Evolutionary conservation across 2,113 vertebrate genomes (phyloP), one percentile per base, ranked within the genome.

Genomic region (Dolichallabes microphthalmus): DNA sequence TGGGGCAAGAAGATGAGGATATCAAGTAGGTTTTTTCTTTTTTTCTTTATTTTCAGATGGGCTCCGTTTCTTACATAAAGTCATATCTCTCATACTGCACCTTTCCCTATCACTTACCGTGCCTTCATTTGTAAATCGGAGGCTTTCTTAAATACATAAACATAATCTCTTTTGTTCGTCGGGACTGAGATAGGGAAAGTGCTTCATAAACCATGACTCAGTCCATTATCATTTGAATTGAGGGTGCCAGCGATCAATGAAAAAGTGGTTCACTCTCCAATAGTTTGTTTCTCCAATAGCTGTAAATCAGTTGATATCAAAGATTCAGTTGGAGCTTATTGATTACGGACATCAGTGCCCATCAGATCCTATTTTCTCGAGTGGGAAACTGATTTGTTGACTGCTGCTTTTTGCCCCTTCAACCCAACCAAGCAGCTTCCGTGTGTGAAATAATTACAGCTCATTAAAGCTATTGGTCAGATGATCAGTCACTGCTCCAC

Each of bases 361-460:
- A 82, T 78, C 63, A 78, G 14, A 71, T 77, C 22, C 71, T 87
- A 78, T 85, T 85, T 79, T 71, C 79, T 85, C 61, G 27, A 66
- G 82, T 55, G 17, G 57, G 69, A 25, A 85, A 74, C 76, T 53
- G 82, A 85, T 78, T 74, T 92, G 88, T 83, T 81, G 66, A 85
- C 57, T 86, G 52, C 82, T 64, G 86, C 74, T 79, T 86, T 84
- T 85, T 63, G 25, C 14, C 75, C 22, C 27, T 15, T 19, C 78
- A 83, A 88, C 78, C 82, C 88, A 83, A 89, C 52, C 82, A 86
- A 82, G 82, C 86, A 84, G 35, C 35, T 81, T 91, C 88, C 85
- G 76, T 89, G 85, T 90, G 88, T 89, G 89, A 90, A 93, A 92
- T 90, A 94, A 94, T 93, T 94, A 93, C 91, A 91, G 91, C 94